Base-by-base conservation (phyloP, 1,140 invertebrate species). In the Tetragonula clypearis region DNA sequence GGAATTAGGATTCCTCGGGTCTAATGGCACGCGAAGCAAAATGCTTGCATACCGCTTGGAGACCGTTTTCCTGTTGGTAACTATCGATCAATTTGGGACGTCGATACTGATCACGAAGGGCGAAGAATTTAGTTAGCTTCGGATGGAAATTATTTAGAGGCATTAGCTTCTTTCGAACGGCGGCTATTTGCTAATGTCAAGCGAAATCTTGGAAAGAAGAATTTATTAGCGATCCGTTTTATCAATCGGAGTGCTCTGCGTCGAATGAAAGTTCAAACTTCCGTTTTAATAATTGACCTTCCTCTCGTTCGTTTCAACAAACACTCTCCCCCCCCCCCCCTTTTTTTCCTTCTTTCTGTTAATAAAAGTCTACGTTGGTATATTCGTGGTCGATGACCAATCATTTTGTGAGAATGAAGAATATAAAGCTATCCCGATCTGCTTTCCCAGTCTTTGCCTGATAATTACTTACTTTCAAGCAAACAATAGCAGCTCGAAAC, bases 21-120 rank as follows among this genome's bases (percentile, higher is more conserved):
- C 41, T 73, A 84, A 84, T 79, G 82, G 68, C 68, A 79, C 68
- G 68, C 79, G 21, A 72, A 79, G 49, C 35, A 68, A 55, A 72
- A 79, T 56, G 68, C 30, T 35, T 19, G 41, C 19, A 41, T 23
- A 17, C 30, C 65, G n/a, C n/a, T n/a, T n/a, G 53, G 56, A 26
- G 15, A 58, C 66, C 41, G 26, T 26, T 79, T 55, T 15, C 76
- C 11, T 23, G 17, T 26, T 62, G 66, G 12, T 79, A 84, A 79
- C 72, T 73, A 73, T 79, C 77, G 76, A 84, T 84, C 53, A 35
- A 68, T 49, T 76, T n/a, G 56, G 35, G 62, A 56, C 15, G 26
- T 56, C 12, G n/a, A 26, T 26, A 26, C 30, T 55, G 26, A 62
- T 58, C 19, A 19, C 26, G 26, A 8, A 41, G 14, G 6, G 41